phyloP scores from a whole-genome alignment of 2,888 invertebrate genomes.

The Phania funesta region DNA sequence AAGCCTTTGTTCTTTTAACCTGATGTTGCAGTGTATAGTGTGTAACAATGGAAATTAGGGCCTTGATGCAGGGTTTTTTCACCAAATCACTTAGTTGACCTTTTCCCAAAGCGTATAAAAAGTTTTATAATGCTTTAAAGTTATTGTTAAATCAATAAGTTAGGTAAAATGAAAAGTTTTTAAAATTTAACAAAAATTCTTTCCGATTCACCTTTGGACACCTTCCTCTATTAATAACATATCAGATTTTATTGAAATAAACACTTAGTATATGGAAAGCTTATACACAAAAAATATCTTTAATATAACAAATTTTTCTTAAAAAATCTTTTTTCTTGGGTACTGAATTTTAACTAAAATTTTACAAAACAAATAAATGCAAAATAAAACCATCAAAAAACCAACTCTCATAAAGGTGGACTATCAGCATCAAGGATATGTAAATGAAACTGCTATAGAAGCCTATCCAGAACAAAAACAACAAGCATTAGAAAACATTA shows the following conservation, averaged over 20 bases:
- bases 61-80: too few relatives aligned
- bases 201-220: too few relatives aligned
- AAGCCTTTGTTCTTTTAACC: too few relatives aligned
- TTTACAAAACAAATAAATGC: not conserved
- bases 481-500: constrained; percentile 34
- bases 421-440: constrained; percentile 56
- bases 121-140: too few relatives aligned
- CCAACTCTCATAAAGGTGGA: constrained; percentile 49
- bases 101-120: not conserved
- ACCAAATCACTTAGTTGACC: too few relatives aligned
- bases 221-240: constrained; percentile 12
- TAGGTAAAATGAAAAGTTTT: not conserved
- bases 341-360: constrained; percentile 44
- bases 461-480: constrained; percentile 39
- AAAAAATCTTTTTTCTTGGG: constrained; percentile 66
- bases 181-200: not conserved
- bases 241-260: not conserved
- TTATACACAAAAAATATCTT: constrained; percentile 38
- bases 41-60: too few relatives aligned
- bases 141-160: too few relatives aligned
- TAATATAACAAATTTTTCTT: constrained; percentile 47
- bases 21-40: too few relatives aligned
- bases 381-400: constrained; percentile 29
- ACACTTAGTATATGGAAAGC: constrained; percentile 62
- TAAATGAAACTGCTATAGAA: constrained; percentile 51